phyloP scores from a whole-genome alignment of 1,140 invertebrate species.

The Triops cancriformis region DNA sequence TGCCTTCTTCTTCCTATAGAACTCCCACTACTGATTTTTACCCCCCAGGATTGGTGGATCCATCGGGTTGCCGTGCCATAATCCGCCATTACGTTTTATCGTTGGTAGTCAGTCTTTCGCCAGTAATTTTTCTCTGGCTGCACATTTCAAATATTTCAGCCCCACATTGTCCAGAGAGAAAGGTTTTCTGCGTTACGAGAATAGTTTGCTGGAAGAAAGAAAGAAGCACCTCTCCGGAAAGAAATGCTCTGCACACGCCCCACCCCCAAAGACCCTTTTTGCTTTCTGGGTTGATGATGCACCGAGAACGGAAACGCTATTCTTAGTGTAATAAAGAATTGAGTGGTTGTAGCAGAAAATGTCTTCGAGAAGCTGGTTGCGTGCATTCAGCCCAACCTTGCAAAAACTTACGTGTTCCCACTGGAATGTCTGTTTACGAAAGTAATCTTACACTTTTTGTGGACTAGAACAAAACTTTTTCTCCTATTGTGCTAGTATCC shows the following conservation, averaged over 20 bases:
- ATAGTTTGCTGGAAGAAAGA: neutral
- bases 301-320: neutral
- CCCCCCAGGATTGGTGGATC: neutral
- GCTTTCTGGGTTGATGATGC: neutral
- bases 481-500: too few relatives aligned
- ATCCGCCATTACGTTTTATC: neutral
- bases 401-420: neutral
- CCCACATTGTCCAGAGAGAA: neutral
- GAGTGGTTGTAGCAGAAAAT: neutral
- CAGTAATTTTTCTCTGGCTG: neutral
- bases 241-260: neutral
- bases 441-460: too few relatives aligned
- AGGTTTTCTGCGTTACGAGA: neutral
- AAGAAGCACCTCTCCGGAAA: neutral
- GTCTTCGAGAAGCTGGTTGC: neutral
- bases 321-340: neutral
- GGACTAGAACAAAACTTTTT: too few relatives aligned
- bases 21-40: neutral
- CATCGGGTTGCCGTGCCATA: neutral
- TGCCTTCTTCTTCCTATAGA: neutral
- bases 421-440: too few relatives aligned
- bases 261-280: neutral
- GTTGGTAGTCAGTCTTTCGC: neutral
- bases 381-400: neutral
- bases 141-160: neutral